Conservation (phyloP, 2,888 invertebrate genomes). For the Scaptomyza cyrtandrae region DNA sequence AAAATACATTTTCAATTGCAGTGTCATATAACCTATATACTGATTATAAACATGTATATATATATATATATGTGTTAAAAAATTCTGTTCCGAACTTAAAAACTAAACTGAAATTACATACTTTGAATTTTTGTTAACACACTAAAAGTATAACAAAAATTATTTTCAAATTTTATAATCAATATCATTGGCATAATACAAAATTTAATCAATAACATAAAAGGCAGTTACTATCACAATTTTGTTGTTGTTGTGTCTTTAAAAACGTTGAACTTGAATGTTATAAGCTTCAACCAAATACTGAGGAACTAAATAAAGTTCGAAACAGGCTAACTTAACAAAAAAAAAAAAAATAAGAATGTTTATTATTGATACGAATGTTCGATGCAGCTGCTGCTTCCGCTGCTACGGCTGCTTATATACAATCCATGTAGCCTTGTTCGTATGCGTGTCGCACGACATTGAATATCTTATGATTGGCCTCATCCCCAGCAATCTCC, state of each 20-base stretch:
- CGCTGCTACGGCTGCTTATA: no score
- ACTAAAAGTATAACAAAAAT: no score
- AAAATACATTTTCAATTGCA: conserved; percentile 2
- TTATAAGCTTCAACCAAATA: no score
- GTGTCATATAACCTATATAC: not conserved
- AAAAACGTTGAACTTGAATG: no score
- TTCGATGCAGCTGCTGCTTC: no score
- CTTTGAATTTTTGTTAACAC: not conserved
- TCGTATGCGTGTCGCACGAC: conserved; percentile 80
- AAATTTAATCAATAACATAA: no score
- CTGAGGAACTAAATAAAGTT: no score
- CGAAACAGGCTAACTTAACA: not conserved
- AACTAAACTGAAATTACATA: no score
- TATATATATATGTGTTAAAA: not conserved
- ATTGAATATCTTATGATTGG: conserved; percentile 75
- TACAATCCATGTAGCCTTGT: conserved; percentile 81
- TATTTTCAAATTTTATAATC: no score
- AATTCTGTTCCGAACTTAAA: not conserved
- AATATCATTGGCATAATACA: no score
- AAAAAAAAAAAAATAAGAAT: not conserved
- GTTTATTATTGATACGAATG: not conserved
- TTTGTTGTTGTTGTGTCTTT: no score
- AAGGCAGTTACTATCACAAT: no score
- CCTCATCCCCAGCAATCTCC: conserved; percentile 78
- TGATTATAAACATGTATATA: not conserved